A percentile compares a stretch with the other conserved stretches of the same genome.
Conservation (phyloP, 2,113 vertebrate species). For the Odocoileus hemionus region DNA sequence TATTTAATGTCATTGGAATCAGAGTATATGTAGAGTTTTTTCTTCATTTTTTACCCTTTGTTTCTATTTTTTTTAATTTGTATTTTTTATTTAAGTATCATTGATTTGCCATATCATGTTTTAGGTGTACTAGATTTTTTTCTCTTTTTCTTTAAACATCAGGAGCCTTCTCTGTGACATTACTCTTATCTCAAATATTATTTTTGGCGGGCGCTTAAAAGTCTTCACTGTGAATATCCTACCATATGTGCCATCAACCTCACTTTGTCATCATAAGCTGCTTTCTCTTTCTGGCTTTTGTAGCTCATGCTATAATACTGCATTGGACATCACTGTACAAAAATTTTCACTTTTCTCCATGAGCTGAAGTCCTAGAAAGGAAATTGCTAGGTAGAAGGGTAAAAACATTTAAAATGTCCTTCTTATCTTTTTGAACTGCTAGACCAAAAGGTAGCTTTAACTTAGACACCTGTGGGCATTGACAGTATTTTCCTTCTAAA, state of each 20-base stretch:
- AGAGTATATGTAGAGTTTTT: background rate
- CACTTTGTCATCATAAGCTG: background rate
- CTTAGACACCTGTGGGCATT: background rate
- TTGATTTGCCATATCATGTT: background rate
- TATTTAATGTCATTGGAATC: background rate
- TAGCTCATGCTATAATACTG: background rate
- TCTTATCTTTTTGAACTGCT: background rate
- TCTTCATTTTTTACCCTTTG: background rate
- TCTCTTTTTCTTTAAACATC: background rate
- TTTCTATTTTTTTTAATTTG: background rate
- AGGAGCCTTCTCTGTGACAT: background rate
- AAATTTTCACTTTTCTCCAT: background rate
- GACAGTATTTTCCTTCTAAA: background rate
- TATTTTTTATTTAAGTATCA: background rate
- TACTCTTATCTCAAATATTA: background rate
- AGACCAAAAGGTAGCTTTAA: background rate
- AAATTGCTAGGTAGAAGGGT: background rate
- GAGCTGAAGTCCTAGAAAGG: background rate
- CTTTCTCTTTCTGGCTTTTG: background rate
- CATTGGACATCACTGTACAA: accelerated
- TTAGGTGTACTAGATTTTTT: background rate
- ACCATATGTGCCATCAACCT: accelerated
- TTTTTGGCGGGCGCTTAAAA: background rate
- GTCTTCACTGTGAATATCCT: accelerated
- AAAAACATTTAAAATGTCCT: background rate